phyloP scores from a whole-genome alignment of 2,797 vertebrate genomes.

The Microcaecilia unicolor region DNA sequence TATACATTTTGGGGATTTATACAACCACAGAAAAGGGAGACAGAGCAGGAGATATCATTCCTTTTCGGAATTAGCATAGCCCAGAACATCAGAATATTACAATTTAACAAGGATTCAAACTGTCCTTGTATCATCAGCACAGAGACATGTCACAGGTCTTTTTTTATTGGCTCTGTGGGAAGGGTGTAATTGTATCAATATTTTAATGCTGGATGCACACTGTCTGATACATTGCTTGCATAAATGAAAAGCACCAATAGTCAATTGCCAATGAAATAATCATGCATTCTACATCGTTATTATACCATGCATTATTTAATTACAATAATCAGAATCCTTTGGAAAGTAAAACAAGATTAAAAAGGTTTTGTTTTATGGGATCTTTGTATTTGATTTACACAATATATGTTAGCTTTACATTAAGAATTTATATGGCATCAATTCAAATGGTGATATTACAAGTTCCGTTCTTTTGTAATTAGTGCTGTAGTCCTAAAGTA shows the following conservation, averaged over 20 bases:
- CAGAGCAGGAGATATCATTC: slow-evolving; percentile 41
- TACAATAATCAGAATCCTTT: slow-evolving; percentile 65
- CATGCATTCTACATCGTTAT: slow-evolving; percentile 60
- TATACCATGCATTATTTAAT: slow-evolving; percentile 76
- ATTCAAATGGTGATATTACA: slow-evolving; percentile 68
- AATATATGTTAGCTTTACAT: slow-evolving; percentile 76
- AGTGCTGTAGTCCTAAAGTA: slow-evolving; percentile 64
- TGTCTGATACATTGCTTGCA: slow-evolving; percentile 60
- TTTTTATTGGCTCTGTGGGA: slow-evolving; percentile 56
- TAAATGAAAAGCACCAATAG: slow-evolving; percentile 67
- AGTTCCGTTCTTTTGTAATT: slow-evolving; percentile 77
- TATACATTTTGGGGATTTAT: slow-evolving; percentile 28
- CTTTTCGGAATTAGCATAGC: slow-evolving; percentile 57
- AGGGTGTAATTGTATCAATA: slow-evolving; percentile 74
- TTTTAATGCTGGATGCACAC: slow-evolving; percentile 66
- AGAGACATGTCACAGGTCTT: slow-evolving; percentile 42
- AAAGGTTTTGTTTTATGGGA: slow-evolving; percentile 70
- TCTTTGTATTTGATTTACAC: slow-evolving; percentile 79
- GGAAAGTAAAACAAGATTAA: slow-evolving; percentile 70
- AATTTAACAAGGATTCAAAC: slow-evolving; percentile 62
- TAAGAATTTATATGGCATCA: slow-evolving; percentile 77
- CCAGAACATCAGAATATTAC: slow-evolving; percentile 58
- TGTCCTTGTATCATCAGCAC: slow-evolving; percentile 39
- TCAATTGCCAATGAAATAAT: slow-evolving; percentile 68
- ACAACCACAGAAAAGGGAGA: slow-evolving; percentile 25